Evolutionary conservation across 1,140 invertebrate species (phyloP).

Genomic region (Solen grandis): DNA sequence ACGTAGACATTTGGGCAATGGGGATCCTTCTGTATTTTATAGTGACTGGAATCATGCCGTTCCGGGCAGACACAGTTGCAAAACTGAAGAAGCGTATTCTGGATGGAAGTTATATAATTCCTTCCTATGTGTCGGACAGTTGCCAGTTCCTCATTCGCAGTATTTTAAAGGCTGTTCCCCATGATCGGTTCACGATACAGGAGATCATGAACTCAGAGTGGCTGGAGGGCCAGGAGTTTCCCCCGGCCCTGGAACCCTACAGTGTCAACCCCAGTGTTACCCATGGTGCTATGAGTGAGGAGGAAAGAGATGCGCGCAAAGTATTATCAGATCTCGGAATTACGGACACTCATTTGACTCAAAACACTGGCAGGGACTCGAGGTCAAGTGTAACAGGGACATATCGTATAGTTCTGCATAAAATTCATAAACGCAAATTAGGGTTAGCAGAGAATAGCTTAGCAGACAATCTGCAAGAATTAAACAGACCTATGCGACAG

Average conservation of each 20-base stretch:
- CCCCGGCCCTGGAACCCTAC: conserved; percentile 74
- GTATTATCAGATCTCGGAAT: conserved; percentile 83
- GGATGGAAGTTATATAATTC: conserved; percentile 84
- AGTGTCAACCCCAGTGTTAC: conserved; percentile 68
- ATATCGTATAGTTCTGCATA: conserved; percentile 84
- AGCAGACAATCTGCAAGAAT: conserved; percentile 26
- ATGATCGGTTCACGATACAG: conserved; percentile 81
- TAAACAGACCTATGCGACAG: conserved; percentile 4
- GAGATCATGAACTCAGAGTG: conserved; percentile 83
- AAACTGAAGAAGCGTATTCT: conserved; percentile 87
- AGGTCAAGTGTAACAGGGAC: conserved; percentile 83
- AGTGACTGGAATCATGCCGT: conserved; percentile 90
- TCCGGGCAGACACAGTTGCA: conserved; percentile 84
- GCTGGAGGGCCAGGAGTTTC: conserved; percentile 80
- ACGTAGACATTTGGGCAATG: conserved; percentile 92
- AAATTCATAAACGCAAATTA: conserved; percentile 79
- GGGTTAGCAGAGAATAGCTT: conserved; percentile 63
- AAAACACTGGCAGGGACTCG: conserved; percentile 81
- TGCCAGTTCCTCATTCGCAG: conserved; percentile 80
- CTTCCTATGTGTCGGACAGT: conserved; percentile 77
- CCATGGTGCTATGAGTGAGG: conserved; percentile 64
- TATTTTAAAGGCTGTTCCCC: conserved; percentile 82
- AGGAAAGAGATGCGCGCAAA: conserved; percentile 80
- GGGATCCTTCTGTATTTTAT: conserved; percentile 91
- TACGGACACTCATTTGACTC: conserved; percentile 81